Evolutionary conservation across 2,113 vertebrate genomes (phyloP).

Genomic region (Hylia prasina): DNA sequence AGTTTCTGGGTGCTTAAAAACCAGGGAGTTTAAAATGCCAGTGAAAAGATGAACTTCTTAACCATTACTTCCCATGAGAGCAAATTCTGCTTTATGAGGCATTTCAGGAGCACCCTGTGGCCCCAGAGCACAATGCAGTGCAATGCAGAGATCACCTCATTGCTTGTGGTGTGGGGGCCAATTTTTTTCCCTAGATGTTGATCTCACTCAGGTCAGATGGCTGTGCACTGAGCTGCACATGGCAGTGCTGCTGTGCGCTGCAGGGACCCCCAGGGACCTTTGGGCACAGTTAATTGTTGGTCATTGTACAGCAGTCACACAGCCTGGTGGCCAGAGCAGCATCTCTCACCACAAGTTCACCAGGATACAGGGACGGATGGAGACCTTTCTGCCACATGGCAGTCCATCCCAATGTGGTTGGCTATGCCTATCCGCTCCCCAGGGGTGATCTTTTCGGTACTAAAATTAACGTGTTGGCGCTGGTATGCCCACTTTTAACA

Average conservation of each 20-base stretch:
- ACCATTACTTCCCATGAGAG: background rate
- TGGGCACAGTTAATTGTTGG: background rate
- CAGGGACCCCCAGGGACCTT: background rate
- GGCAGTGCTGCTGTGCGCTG: background rate
- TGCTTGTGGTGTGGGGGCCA: background rate
- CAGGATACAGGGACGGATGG: rapidly evolving
- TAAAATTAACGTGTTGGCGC: background rate
- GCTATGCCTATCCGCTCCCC: rapidly evolving
- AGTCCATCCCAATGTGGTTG: background rate
- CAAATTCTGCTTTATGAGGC: background rate
- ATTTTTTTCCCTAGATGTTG: background rate
- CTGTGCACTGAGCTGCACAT: background rate
- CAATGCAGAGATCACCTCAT: background rate
- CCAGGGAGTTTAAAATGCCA: background rate
- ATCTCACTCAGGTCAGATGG: background rate
- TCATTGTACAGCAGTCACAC: background rate
- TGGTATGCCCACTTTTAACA: background rate
- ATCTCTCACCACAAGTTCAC: background rate
- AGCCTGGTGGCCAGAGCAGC: background rate
- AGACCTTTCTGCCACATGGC: background rate
- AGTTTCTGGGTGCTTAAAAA: background rate
- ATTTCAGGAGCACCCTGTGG: background rate
- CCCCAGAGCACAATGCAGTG: background rate
- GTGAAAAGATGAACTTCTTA: background rate
- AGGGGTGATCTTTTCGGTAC: background rate